Percentiles rank a stretch among this genome's conserved stretches.
Evolutionary conservation across 2,113 vertebrate species (phyloP).

Genomic region (Clarias gariepinus): DNA sequence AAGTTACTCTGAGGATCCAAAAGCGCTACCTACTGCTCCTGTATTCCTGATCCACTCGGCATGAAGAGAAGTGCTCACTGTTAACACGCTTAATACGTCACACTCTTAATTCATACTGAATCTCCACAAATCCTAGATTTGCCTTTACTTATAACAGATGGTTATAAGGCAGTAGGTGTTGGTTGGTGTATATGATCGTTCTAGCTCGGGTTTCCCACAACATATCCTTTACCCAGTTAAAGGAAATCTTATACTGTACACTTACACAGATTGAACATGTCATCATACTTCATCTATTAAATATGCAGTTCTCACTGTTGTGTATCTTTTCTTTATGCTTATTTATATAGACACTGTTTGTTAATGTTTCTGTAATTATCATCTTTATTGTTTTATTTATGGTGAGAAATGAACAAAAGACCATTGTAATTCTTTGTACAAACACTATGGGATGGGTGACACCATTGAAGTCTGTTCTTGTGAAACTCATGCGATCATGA

Average conservation of each 20-base stretch:
- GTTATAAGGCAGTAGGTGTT: conserved; percentile 28
- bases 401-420: neutral
- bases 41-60: conserved; percentile 10
- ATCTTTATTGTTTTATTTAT: neutral
- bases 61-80: conserved; percentile 4
- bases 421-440: neutral
- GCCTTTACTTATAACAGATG: neutral
- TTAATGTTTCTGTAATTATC: neutral
- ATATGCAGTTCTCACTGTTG: neutral
- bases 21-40: conserved; percentile 23
- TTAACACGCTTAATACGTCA: conserved; percentile 2
- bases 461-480: neutral
- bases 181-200: neutral
- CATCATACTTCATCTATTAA: neutral
- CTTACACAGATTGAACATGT: neutral
- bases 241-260: neutral
- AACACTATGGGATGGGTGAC: neutral
- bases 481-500: neutral
- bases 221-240: neutral
- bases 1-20: conserved; percentile 11
- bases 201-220: neutral
- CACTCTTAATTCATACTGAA: neutral
- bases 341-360: neutral
- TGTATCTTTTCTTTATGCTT: neutral
- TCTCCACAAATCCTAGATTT: neutral